Evolutionary conservation across 1,140 invertebrate species (phyloP).

Genomic region (Pachypeltis micranthus): DNA sequence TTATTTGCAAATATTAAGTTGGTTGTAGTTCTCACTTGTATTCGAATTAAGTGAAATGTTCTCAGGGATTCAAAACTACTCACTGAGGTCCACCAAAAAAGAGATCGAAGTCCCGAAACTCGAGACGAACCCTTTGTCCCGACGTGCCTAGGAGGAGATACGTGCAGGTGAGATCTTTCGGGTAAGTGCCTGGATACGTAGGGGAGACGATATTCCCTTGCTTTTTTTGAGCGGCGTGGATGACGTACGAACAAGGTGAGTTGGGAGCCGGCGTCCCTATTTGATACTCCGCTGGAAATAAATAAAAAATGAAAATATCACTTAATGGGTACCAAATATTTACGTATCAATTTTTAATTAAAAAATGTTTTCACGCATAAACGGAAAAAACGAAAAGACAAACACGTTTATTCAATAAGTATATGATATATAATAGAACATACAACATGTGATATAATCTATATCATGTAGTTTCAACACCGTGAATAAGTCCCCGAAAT

Average conservation of each 20-base stretch:
- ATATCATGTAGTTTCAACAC: background rate
- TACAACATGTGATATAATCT: too few species aligned
- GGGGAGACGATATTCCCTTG: slow-evolving; percentile 85
- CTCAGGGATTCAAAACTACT: too few species aligned
- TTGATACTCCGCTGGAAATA: slow-evolving; percentile 69
- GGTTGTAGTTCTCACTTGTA: too few species aligned
- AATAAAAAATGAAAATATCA: too few species aligned
- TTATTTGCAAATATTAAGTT: too few species aligned
- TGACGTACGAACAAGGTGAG: slow-evolving; percentile 71
- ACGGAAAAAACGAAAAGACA: too few species aligned
- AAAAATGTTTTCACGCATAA: too few species aligned
- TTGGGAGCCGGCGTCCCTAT: slow-evolving; percentile 72
- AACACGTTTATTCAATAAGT: too few species aligned
- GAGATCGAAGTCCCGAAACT: slow-evolving; percentile 96
- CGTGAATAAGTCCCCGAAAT: background rate
- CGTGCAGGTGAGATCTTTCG: slow-evolving; percentile 84
- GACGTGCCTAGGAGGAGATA: slow-evolving; percentile 86
- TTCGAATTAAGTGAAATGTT: too few species aligned
- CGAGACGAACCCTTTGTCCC: slow-evolving; percentile 83
- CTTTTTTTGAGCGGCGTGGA: slow-evolving; percentile 60
- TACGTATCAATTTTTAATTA: too few species aligned
- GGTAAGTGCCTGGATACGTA: slow-evolving; percentile 97
- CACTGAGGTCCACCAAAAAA: slow-evolving; percentile 98
- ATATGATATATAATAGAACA: too few species aligned
- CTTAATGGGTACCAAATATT: too few species aligned